phyloP scores from a whole-genome alignment of 2,888 invertebrate genomes.

The Agapostemon virescens region DNA sequence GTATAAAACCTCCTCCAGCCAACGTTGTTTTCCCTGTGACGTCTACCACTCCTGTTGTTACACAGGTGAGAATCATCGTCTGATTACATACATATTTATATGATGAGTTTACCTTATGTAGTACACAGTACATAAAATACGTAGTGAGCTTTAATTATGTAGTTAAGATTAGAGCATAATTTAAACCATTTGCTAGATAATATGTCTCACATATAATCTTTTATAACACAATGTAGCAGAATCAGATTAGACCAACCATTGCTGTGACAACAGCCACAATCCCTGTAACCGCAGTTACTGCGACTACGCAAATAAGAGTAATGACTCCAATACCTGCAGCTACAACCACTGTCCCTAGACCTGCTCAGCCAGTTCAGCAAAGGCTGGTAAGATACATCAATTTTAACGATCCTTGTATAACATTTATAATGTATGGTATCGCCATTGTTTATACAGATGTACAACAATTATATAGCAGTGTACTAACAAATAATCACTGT shows the following conservation, averaged over 20 bases:
- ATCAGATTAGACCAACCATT: conserved; percentile 82
- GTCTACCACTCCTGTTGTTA: conserved; percentile 78
- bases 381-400: conserved; percentile 80
- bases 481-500: neutral
- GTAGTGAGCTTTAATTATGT: conserved; percentile 9
- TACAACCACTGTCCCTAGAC: conserved; percentile 81
- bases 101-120: neutral
- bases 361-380: conserved; percentile 82
- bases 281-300: conserved; percentile 73
- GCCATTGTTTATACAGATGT: neutral
- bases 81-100: neutral
- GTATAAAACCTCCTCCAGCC: conserved; percentile 94
- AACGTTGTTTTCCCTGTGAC: conserved; percentile 85
- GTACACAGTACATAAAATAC: neutral
- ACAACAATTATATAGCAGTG: neutral
- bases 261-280: conserved; percentile 73
- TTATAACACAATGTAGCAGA: conserved; percentile 77
- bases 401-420: conserved; percentile 8
- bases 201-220: conserved; percentile 28
- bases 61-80: conserved; percentile 65
- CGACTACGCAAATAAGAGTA: conserved; percentile 85
- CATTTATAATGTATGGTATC: neutral
- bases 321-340: conserved; percentile 81
- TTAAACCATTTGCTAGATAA: conserved; percentile 13
- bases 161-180: neutral